Evolutionary conservation across 2,797 vertebrate species (phyloP).

Genomic region (Lepilemur septentrionalis): DNA sequence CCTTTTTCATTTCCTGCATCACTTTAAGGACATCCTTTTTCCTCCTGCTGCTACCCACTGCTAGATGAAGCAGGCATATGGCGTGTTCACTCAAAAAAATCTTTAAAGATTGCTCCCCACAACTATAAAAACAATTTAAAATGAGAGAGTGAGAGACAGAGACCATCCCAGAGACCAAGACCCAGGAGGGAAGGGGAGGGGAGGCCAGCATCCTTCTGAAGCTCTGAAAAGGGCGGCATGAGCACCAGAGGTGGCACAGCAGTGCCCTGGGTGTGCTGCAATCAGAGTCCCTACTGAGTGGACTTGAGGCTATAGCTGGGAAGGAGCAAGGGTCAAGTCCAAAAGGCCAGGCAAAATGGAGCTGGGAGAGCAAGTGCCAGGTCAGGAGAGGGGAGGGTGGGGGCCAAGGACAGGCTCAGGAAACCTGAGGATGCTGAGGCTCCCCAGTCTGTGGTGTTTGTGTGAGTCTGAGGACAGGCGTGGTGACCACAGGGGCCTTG

Average conservation of each 20-base stretch:
- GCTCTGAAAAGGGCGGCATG: neutral
- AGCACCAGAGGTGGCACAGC: neutral
- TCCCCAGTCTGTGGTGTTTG: neutral
- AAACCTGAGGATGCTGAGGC: neutral
- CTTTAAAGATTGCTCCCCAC: neutral
- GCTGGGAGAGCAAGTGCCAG: neutral
- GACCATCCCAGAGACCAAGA: neutral
- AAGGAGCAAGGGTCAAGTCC: neutral
- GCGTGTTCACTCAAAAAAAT: neutral
- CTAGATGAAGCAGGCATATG: neutral
- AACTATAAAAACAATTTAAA: neutral
- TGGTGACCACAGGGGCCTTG: neutral
- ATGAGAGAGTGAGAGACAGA: neutral
- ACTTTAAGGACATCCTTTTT: neutral
- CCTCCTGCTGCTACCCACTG: neutral
- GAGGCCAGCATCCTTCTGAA: neutral
- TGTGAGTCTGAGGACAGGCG: neutral
- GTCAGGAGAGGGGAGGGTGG: neutral
- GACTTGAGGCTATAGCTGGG: neutral
- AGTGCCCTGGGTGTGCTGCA: fast-evolving
- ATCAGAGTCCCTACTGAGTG: neutral
- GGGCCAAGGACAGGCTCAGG: neutral
- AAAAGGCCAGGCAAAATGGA: neutral
- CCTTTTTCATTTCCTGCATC: neutral
- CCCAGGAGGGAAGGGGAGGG: neutral